Base-by-base conservation (phyloP, 2,888 invertebrate species). In the Adelphocoris suturalis region DNA sequence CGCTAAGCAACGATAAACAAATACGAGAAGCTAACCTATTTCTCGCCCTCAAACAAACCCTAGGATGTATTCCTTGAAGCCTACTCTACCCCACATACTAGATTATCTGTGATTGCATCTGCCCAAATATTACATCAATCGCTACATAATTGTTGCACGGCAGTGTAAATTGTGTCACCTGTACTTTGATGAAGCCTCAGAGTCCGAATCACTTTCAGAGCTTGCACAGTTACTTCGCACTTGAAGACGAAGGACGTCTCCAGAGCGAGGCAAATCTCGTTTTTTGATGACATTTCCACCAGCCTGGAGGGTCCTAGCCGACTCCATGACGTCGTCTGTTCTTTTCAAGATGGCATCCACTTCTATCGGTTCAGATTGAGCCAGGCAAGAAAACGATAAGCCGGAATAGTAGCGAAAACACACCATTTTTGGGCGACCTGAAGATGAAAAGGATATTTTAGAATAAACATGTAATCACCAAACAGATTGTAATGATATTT, bases 361-460 rank as follows among this genome's bases (percentile, higher is more conserved):
- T 55, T 90, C 90, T 90, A 95, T 94, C 90, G 95, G 95, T 90
- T 95, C 94, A 13, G 95, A 95, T 93, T 96, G 95, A 91, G 95
- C 96, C 91, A 95, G 94, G 93, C 95, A 95, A 92, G 95, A 95
- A 92, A 95, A 94, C 91, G 94, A 95, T 90, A 95, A 94, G 91
- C 95, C 95, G 93, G 95, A 95, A 94, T 95, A 96, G 93, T 96
- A 96, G 86, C 96, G 96, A 93, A 96, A 96, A 93, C 96, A 96
- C 92, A 96, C 94, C 91, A 96, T 94, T 93, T 95, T 96, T 93
- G 95, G 95, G 93, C 95, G 95, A 93, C 96, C 96, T 96, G 94
- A 91, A 95, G 95, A 61, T 61, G 19, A 61, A 61, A n/a, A 14
- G 16, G 61, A n/a, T 9, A 61, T 61, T 16, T 16, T 61, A n/a